Percentiles rank a stretch among this genome's conserved stretches.
Conservation (phyloP, 2,888 invertebrate species). For the Lysandra coridon region DNA sequence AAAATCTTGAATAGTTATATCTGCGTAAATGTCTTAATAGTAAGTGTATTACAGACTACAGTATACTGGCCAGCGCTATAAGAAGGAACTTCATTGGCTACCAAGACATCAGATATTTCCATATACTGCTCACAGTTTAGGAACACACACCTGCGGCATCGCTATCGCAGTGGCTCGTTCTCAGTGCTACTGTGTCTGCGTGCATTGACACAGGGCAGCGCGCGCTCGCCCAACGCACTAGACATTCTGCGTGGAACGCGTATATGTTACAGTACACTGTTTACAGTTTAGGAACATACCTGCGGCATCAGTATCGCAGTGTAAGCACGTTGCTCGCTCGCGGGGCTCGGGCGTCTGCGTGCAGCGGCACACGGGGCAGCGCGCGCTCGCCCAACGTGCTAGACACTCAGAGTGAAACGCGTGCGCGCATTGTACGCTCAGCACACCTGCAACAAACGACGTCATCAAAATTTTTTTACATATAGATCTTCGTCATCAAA, state of each 20-base stretch:
- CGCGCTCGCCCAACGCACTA: conserved; percentile 97
- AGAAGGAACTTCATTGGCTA: too few relatives aligned
- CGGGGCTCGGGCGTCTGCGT: conserved; percentile 91
- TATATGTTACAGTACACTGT: conserved; percentile 91
- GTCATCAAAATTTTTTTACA: too few relatives aligned
- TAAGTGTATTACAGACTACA: too few relatives aligned
- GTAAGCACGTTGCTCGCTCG: conserved; percentile 84
- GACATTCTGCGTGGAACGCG: conserved; percentile 97
- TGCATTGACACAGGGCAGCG: conserved; percentile 98
- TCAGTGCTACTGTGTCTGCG: conserved; percentile 90
- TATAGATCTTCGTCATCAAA: too few relatives aligned
- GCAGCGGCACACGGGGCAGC: conserved; percentile 98
- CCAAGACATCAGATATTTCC: too few relatives aligned
- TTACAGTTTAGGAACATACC: conserved; percentile 84
- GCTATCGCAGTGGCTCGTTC: conserved; percentile 82
- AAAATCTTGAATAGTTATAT: too few relatives aligned
- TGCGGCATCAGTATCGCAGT: conserved; percentile 67
- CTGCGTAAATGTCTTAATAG: too few relatives aligned
- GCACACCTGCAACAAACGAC: conserved; percentile 67
- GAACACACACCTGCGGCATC: conserved; percentile 31
- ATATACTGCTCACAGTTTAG: conserved; percentile 85
- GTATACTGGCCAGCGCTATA: too few relatives aligned
- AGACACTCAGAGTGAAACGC: conserved; percentile 98
- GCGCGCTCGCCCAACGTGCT: conserved; percentile 97
- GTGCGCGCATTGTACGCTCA: conserved; percentile 99